Percentiles rank a stretch among this genome's conserved stretches.
Evolutionary conservation across 1,140 invertebrate species (phyloP).

Genomic region (Drosophila truncata): DNA sequence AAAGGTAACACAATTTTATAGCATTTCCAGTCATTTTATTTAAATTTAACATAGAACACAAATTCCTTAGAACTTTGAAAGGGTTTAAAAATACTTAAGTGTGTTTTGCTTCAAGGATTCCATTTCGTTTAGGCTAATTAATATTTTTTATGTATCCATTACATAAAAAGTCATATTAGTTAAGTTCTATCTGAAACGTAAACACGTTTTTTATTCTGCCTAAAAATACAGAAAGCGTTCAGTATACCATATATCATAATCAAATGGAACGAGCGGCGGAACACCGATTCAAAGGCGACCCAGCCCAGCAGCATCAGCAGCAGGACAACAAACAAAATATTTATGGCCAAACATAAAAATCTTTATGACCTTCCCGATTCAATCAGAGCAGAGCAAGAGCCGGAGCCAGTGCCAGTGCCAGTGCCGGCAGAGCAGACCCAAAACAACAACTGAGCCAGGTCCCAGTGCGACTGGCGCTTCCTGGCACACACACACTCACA

Average conservation of each 20-base stretch:
- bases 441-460: conserved; percentile 40
- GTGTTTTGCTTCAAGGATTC: neutral
- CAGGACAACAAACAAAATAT: conserved; percentile 51
- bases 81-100: neutral
- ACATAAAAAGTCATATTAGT: neutral
- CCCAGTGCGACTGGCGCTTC: conserved; percentile 43
- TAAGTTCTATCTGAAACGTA: conserved; percentile 1
- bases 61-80: too few relatives aligned
- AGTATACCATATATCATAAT: conserved; percentile 45
- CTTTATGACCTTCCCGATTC: conserved; percentile 54
- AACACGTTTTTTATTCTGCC: neutral
- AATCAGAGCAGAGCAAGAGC: conserved; percentile 38
- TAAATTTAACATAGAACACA: too few relatives aligned
- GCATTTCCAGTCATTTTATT: too few relatives aligned
- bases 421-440: conserved; percentile 6
- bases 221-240: conserved; percentile 22
- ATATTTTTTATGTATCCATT: neutral
- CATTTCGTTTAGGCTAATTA: neutral
- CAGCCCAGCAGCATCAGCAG: conserved; percentile 30
- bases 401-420: neutral
- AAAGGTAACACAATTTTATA: neutral
- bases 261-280: conserved; percentile 32
- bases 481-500: conserved; percentile 42
- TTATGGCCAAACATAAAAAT: conserved; percentile 52
- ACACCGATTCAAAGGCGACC: conserved; percentile 18